Evolutionary conservation across 2,113 vertebrate species (phyloP).

Genomic region (Panurus biarmicus): DNA sequence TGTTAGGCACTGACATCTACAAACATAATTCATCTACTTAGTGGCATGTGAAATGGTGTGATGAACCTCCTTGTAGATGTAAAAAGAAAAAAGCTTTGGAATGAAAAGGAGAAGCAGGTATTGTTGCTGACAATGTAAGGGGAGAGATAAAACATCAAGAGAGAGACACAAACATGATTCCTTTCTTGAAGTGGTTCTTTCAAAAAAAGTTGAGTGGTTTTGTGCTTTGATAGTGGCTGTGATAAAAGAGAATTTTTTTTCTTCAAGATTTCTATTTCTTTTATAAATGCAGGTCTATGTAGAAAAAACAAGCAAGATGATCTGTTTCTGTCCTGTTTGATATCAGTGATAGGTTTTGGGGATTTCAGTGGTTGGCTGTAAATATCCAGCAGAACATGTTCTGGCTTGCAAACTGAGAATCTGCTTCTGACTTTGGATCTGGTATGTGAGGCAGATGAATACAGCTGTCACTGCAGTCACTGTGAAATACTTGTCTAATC

Average conservation of each 20-base stretch:
- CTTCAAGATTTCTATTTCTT: background rate
- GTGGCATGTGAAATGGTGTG: background rate
- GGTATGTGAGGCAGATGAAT: background rate
- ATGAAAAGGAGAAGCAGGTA: background rate
- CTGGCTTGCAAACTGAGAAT: background rate
- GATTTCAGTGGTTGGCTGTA: background rate
- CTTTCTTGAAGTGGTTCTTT: background rate
- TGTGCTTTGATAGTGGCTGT: background rate
- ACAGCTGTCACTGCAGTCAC: background rate
- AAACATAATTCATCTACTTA: background rate
- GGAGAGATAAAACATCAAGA: background rate
- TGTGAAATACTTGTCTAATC: background rate
- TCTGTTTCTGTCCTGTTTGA: slow-evolving; percentile 9
- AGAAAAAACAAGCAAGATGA: background rate
- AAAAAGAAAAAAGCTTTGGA: background rate
- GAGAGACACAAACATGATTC: background rate
- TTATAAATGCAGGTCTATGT: background rate
- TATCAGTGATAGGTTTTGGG: background rate
- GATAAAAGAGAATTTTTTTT: background rate
- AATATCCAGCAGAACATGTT: background rate
- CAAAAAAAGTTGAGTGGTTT: background rate
- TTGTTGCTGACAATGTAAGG: background rate
- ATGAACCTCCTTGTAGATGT: background rate
- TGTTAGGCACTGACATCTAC: background rate
- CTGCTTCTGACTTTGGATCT: background rate